A percentile compares a stretch with the other conserved stretches of the same genome.
These are phyloP conservation scores for Recurvirostra avosetta DNA, from an alignment of 2,113 vertebrate species.

Conservation along the genomic window DNA sequence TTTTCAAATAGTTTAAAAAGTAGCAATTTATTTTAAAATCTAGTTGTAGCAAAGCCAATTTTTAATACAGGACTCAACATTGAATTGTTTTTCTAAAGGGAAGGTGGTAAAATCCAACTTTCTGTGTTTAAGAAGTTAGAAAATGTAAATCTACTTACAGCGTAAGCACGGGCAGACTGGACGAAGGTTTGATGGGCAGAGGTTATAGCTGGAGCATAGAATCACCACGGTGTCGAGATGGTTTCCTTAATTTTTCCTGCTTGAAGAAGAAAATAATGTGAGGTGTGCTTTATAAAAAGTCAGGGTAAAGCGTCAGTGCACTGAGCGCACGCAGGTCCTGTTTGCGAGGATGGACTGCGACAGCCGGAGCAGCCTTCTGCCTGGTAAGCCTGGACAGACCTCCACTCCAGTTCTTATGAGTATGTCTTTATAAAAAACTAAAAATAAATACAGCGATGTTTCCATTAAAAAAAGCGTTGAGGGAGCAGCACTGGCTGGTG, in stretches of 20 bases:
- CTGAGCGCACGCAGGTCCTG: accelerated
- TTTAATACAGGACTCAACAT: background rate
- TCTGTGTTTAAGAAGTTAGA: background rate
- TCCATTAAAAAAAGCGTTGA: background rate
- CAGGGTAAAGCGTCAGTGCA: background rate
- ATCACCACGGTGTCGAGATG: background rate
- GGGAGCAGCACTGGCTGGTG: background rate
- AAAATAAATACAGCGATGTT: background rate
- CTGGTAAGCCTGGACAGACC: background rate
- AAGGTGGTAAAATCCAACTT: background rate
- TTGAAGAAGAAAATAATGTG: background rate
- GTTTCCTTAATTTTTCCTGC: background rate
- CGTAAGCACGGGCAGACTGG: background rate
- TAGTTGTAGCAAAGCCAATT: background rate
- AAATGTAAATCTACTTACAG: background rate
- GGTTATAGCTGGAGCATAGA: background rate
- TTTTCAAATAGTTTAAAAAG: constrained; percentile 4
- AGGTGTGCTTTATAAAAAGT: background rate
- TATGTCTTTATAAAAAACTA: constrained; percentile 26
- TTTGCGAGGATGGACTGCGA: accelerated
- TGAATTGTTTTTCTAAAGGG: background rate
- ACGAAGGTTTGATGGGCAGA: background rate
- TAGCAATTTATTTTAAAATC: background rate
- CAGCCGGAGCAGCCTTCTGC: background rate
- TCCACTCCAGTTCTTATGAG: background rate